Evolutionary conservation across 2,113 vertebrate species (phyloP).

Genomic region (Alaudala cheleensis): DNA sequence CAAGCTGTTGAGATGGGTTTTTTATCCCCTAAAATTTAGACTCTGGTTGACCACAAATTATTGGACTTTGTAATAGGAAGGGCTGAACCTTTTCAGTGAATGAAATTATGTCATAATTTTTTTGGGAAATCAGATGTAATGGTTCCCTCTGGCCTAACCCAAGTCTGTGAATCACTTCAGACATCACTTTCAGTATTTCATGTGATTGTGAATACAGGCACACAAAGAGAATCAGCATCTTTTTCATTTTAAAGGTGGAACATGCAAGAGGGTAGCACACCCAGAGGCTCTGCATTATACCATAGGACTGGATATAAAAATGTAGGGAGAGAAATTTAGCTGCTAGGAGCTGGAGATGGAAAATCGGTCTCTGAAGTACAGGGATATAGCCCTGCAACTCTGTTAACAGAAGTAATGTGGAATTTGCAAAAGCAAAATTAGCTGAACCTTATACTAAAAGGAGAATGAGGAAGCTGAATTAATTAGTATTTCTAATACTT

Average conservation of each 20-base stretch:
- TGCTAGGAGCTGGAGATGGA: neutral
- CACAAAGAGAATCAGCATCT: neutral
- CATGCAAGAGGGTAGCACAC: neutral
- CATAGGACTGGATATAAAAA: neutral
- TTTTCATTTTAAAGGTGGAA: neutral
- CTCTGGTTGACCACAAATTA: neutral
- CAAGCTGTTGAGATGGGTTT: neutral
- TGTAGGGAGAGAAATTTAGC: neutral
- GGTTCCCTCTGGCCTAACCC: neutral
- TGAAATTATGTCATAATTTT: neutral
- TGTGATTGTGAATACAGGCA: neutral
- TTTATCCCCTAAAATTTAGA: neutral
- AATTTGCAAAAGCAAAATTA: neutral
- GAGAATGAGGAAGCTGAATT: neutral
- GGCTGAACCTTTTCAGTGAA: neutral
- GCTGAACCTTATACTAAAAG: neutral
- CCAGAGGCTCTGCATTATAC: neutral
- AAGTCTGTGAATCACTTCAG: neutral
- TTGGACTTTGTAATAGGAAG: neutral
- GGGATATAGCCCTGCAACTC: neutral
- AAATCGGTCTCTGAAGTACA: neutral
- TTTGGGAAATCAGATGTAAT: neutral
- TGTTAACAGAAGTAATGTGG: neutral
- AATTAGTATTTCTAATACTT: neutral
- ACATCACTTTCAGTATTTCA: neutral